These are phyloP conservation scores for Archaeoteleia sp. DNA, from an alignment of 2,888 invertebrate species.

Conservation along the genomic window DNA sequence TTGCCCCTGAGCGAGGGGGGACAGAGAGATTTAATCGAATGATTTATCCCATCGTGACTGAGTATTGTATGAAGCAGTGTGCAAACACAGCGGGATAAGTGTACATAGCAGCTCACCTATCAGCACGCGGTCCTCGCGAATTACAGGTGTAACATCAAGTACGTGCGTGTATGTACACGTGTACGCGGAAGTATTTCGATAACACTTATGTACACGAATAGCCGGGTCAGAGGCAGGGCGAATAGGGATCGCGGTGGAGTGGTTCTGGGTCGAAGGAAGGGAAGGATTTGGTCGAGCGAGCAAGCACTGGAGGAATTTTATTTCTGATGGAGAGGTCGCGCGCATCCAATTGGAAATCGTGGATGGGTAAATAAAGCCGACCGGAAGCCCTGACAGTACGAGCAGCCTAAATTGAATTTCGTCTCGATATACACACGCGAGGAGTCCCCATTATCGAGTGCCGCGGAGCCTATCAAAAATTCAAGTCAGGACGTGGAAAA, in stretches of 20 bases:
- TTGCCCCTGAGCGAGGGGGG: neutral
- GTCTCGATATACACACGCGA: conserved; percentile 60
- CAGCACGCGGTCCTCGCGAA: conserved; percentile 27
- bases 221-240: conserved; percentile 13
- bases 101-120: conserved; percentile 10
- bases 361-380: conserved; percentile 61
- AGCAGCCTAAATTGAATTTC: conserved; percentile 65
- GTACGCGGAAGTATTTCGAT: conserved; percentile 35
- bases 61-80: conserved; percentile 42
- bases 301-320: conserved; percentile 60
- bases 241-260: conserved; percentile 16
- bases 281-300: conserved; percentile 3
- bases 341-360: conserved; percentile 60
- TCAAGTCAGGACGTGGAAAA: conserved; percentile 59
- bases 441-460: conserved; percentile 61
- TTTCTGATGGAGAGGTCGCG: conserved; percentile 54
- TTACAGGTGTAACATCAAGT: conserved; percentile 44
- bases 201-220: conserved; percentile 22
- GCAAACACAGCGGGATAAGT: conserved; percentile 11
- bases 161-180: conserved; percentile 19
- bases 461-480: conserved; percentile 67
- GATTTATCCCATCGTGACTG: conserved; percentile 46
- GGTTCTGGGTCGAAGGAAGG: conserved; percentile 12
- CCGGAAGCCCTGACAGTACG: conserved; percentile 39
- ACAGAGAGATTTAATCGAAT: conserved; percentile 45